Percentiles rank a stretch among this genome's conserved stretches.
Evolutionary conservation across 2,113 vertebrate species (phyloP).

Genomic region (Anser cygnoides): DNA sequence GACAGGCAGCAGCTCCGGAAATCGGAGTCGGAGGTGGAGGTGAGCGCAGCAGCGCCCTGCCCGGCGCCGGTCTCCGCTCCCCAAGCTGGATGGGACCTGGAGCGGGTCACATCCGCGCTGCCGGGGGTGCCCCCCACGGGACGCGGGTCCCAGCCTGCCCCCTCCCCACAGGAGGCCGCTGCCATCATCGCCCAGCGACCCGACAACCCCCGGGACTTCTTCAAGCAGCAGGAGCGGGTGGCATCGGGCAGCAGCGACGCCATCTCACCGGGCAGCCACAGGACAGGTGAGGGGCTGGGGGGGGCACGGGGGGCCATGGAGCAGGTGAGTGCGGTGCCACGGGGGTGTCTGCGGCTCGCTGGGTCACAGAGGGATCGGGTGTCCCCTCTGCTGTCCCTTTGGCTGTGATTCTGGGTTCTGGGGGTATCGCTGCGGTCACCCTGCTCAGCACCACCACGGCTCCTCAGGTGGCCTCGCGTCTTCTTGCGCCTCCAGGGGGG

Average conservation of each 20-base stretch:
- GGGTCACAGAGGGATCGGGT: rapidly evolving
- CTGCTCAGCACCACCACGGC: not conserved
- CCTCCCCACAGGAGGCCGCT: constrained; percentile 86
- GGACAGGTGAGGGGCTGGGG: constrained; percentile 82
- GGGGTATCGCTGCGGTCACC: not conserved
- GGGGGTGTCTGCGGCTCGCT: not conserved
- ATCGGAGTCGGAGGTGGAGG: constrained; percentile 92
- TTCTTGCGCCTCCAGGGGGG: not conserved
- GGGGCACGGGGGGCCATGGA: not conserved
- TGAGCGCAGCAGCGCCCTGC: constrained; percentile 24
- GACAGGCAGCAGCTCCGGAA: constrained; percentile 88
- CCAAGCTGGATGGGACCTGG: not conserved
- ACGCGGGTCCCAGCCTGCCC: not conserved
- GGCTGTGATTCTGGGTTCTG: not conserved
- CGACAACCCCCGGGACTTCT: constrained; percentile 94
- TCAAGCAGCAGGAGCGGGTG: constrained; percentile 92
- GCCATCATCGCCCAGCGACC: constrained; percentile 96
- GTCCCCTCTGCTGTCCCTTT: not conserved
- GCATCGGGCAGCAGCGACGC: constrained; percentile 83
- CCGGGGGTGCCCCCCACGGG: not conserved
- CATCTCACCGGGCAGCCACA: constrained; percentile 84
- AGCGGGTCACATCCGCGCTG: not conserved
- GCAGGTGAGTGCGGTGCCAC: not conserved
- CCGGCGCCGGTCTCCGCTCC: rapidly evolving
- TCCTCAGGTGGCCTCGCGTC: not conserved